These are phyloP conservation scores for Urocyon cinereoargenteus DNA, from an alignment of 2,797 vertebrate genomes.

Conservation along the genomic window DNA sequence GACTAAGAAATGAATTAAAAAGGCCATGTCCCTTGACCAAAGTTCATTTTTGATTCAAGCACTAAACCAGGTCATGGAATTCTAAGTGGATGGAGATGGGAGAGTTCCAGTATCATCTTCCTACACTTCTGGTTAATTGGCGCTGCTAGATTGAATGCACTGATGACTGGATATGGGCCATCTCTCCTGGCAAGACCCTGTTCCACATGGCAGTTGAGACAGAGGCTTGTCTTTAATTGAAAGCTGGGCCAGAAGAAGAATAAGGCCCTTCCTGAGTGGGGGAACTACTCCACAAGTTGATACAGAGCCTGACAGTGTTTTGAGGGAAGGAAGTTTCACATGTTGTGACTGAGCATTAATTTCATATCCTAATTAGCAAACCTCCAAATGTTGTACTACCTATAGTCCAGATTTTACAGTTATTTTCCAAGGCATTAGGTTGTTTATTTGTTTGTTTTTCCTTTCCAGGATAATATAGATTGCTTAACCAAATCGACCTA, in stretches of 20 bases:
- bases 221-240: background rate
- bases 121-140: background rate
- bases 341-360: background rate
- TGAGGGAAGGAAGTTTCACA: background rate
- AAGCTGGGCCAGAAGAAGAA: background rate
- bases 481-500: conserved; percentile 10
- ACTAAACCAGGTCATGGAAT: background rate
- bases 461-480: background rate
- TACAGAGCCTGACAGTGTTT: background rate
- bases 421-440: background rate
- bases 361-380: background rate
- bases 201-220: background rate
- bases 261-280: background rate
- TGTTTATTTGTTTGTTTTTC: background rate
- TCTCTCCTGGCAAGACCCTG: background rate
- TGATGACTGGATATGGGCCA: background rate
- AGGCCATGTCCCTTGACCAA: background rate
- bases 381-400: background rate
- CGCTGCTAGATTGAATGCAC: background rate
- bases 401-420: background rate
- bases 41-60: background rate
- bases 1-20: background rate
- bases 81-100: background rate
- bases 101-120: background rate
- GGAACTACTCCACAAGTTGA: background rate